Percentiles rank a stretch among this genome's conserved stretches.
Conservation (phyloP, 2,888 invertebrate genomes). For the Brenthis daphne region DNA sequence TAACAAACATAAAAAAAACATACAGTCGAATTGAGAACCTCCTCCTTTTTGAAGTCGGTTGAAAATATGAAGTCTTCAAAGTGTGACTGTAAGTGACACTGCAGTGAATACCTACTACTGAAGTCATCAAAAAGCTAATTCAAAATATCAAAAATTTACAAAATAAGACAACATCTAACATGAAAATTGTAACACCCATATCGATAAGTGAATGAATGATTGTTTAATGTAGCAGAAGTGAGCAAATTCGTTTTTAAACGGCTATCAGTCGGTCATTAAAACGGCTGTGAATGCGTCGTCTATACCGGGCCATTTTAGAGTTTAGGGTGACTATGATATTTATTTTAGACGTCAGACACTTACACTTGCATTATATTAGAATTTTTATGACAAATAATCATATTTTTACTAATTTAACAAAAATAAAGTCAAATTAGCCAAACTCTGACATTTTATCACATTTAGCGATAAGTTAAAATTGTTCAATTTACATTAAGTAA, state of each 20-base stretch:
- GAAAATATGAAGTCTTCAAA: too few species aligned
- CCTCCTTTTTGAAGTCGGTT: too few species aligned
- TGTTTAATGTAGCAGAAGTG: conserved; percentile 82
- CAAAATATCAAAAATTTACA: conserved; percentile 1
- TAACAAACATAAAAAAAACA: too few species aligned
- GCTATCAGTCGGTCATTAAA: conserved; percentile 81
- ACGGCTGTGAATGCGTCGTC: conserved; percentile 62
- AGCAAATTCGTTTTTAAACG: conserved; percentile 84
- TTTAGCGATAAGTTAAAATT: too few species aligned
- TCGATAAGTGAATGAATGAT: conserved; percentile 56
- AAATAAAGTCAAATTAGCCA: too few species aligned
- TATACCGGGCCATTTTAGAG: conserved; percentile 43
- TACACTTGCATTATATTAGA: background rate
- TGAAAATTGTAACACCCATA: conserved; percentile 37
- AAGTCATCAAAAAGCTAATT: background rate
- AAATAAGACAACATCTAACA: conserved; percentile 28
- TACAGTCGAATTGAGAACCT: too few species aligned
- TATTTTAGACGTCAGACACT: background rate
- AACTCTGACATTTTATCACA: too few species aligned
- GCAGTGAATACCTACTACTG: too few species aligned
- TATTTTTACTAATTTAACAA: too few species aligned
- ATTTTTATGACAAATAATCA: too few species aligned
- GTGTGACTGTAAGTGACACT: too few species aligned
- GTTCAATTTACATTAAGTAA: too few species aligned
- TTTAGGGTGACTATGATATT: conserved; percentile 52